Conservation (phyloP, 2,888 invertebrate species). For the Clanis bilineata region DNA sequence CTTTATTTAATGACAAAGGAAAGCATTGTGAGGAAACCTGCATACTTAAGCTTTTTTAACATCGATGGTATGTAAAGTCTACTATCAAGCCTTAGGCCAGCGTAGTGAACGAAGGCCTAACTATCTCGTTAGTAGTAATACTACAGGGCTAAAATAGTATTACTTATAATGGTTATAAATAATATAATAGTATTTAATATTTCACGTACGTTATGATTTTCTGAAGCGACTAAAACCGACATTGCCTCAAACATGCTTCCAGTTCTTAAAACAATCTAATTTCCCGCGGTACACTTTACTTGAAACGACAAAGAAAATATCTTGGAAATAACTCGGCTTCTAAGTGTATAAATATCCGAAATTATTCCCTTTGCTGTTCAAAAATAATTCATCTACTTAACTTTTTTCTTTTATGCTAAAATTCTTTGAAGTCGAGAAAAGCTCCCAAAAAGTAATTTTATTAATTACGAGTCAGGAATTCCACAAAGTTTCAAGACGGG, state of each 20-base stretch:
- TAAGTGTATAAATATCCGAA: constrained; percentile 72
- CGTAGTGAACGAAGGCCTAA: too few species aligned
- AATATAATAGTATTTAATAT: neutral
- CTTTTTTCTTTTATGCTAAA: constrained; percentile 80
- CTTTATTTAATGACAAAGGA: too few species aligned
- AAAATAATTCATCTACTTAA: constrained; percentile 81
- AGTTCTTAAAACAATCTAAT: constrained; percentile 16
- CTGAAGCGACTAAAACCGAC: neutral
- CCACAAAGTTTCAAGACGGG: constrained; percentile 77
- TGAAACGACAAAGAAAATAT: constrained; percentile 37
- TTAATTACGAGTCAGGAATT: constrained; percentile 82
- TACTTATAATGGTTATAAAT: too few species aligned
- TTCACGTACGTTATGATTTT: neutral
- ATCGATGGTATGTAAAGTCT: too few species aligned
- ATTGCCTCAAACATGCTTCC: neutral
- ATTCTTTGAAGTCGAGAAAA: constrained; percentile 81
- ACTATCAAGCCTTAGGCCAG: too few species aligned
- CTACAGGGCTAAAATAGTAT: too few species aligned
- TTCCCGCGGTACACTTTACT: constrained; percentile 23
- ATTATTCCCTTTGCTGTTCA: constrained; percentile 78
- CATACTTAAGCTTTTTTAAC: too few species aligned
- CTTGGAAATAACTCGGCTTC: constrained; percentile 48
- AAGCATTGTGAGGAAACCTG: too few species aligned
- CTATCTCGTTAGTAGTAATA: too few species aligned
- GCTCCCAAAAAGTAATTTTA: constrained; percentile 83